Base-by-base conservation (phyloP, 2,888 invertebrate genomes). In the Amphipoea lucens region DNA sequence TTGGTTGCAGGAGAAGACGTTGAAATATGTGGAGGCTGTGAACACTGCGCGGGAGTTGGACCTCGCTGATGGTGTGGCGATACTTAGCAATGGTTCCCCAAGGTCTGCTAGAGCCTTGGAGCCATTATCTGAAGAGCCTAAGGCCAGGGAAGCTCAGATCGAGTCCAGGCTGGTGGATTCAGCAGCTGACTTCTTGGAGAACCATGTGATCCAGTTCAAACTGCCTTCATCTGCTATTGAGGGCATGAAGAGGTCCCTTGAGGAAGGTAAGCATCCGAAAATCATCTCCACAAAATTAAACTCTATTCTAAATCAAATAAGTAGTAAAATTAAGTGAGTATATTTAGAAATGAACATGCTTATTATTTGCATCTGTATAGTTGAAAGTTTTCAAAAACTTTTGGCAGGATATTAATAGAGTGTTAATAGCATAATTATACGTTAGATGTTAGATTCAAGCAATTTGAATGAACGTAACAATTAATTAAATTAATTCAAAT, bases 191-290 rank as follows among this genome's bases (percentile, higher is more conserved):
- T 98, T 98, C 97, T 96, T 98, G 89, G 98, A 98, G 90, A 98
- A 98, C 85, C 98, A 98, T 94, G 98, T 98, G 57, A 97, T 98
- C 87, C 98, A 98, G 94, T 98, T 98, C 93, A 98, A 98, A 93
- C 96, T 98, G 68, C 98, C 98, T 60, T 97, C 98, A 83, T 97
- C 98, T 66, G 97, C 98, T 79, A 97, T 98, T 89, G 97, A 98
- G 88, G 98, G 98, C 92, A 97, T 98, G 97, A 98, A 98, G 93
- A 97, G 98, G 83, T 98, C 98, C 57, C 97, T 98, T 82, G 98
- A 98, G 91, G 98, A 98, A 98, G 98, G 98, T 98, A 97, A 89
- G 89, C 77, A 78, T 29, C 48, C 11, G n/a, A 69, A 76, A 75
- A 60, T 17, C 7, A 36, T 63, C n/a, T 11, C 2, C 2, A 20